Base-by-base conservation (phyloP, 2,797 vertebrate species). In the Hylomyscus alleni region DNA sequence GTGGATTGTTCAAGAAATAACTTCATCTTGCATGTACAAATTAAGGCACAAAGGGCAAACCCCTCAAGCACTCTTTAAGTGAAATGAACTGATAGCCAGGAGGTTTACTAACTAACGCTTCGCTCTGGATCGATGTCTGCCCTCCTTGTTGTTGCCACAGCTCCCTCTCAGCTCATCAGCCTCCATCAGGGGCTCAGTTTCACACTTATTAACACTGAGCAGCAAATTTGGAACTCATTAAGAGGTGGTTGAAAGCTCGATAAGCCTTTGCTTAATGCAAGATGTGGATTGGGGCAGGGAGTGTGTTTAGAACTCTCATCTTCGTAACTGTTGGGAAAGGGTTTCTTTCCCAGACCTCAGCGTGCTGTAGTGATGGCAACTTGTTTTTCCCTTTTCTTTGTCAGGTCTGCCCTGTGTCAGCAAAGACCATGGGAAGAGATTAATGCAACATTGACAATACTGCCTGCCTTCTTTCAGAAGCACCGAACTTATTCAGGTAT, bases 1-100 rank as follows among this genome's bases (percentile, higher is more conserved):
- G 34, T 94, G 4, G 52, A 83, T 91, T 82, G 26, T 87, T 91
- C 86, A 95, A 84, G 80, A 91, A 89, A 86, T 86, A 50, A 82
- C 52, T 76, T 94, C 19, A 88, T 76, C 75, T 89, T 29, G n/a
- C 89, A 19, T 65, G 88, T 91, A 29, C 76, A 83, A 76, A 72
- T 85, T 40, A 73, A 82, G 86, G 29, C 31, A 72, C 24, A 50
- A 58, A 95, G 91, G 73, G 0, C 34, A 93, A 94, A 89, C 60
- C n/a, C 17, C 26, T 76, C 8, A 8, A 37, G 37, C 29, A 50
- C 12, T 20, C 65, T 95, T 94, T 54, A 54, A 58, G n/a, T 22
- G 20, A 69, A 90, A 60, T 88, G 40, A 83, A 73, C 83, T 40
- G 50, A 40, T 77, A 60, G 15, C 5, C 4, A 54, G 24, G 54